phyloP scores from a whole-genome alignment of 1,140 invertebrate species.

The Chrysomallon squamiferum region DNA sequence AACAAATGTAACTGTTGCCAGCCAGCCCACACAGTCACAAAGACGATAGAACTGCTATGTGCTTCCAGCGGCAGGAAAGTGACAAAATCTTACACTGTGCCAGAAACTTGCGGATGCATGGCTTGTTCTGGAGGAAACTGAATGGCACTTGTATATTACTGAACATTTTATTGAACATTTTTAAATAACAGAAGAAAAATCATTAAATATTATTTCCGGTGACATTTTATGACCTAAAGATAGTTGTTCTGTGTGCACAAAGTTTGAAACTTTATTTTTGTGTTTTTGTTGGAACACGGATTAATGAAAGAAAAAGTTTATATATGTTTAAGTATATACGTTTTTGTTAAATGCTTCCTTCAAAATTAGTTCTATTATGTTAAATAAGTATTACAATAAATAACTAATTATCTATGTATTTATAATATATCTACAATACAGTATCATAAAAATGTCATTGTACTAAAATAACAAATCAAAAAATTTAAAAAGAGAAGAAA shows the following conservation, averaged over 20 bases:
- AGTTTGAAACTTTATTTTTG: not conserved
- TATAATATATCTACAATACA: too few species aligned
- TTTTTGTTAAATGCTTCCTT: too few species aligned
- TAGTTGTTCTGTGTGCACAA: not conserved
- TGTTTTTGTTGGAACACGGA: too few species aligned
- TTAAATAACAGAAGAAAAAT: not conserved
- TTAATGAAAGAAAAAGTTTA: too few species aligned
- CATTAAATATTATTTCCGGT: not conserved
- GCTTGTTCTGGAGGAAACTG: conserved; percentile 18
- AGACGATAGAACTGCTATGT: conserved; percentile 22
- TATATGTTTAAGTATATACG: too few species aligned
- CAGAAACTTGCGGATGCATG: conserved; percentile 33
- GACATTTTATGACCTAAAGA: not conserved
- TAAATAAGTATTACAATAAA: too few species aligned
- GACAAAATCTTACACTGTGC: conserved; percentile 26
- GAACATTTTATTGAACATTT: too few species aligned
- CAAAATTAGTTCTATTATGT: too few species aligned
- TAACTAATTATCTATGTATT: too few species aligned
- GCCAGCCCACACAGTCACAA: conserved; percentile 16
- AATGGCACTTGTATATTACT: not conserved
- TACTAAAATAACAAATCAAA: too few species aligned
- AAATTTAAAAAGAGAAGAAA: too few species aligned
- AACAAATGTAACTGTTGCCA: conserved; percentile 40
- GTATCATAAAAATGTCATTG: too few species aligned
- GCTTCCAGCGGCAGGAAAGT: conserved; percentile 20